Conservation (phyloP, 1,140 invertebrate species). For the Colletes gigas region DNA sequence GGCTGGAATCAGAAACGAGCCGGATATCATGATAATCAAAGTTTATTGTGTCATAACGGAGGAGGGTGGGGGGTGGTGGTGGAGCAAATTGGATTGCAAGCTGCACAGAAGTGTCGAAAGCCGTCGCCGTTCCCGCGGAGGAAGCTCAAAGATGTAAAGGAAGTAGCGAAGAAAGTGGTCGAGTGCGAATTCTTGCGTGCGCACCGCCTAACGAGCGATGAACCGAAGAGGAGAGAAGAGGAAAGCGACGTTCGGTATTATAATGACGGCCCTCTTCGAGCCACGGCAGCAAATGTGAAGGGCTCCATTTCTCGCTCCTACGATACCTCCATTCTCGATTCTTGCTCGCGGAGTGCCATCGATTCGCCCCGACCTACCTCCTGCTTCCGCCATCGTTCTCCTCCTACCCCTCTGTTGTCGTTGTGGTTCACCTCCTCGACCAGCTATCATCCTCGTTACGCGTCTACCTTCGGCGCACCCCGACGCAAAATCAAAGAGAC, state of each 20-base stretch:
- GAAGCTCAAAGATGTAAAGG: constrained; percentile 41
- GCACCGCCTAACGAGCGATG: constrained; percentile 55
- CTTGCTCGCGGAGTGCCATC: constrained; percentile 49
- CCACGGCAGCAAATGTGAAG: constrained; percentile 51
- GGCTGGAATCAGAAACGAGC: constrained; percentile 8
- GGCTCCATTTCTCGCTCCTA: constrained; percentile 36
- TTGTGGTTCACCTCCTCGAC: constrained; percentile 42
- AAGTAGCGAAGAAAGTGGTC: constrained; percentile 53
- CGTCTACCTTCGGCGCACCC: constrained; percentile 31
- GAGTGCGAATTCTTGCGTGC: constrained; percentile 52
- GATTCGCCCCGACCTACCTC: constrained; percentile 47
- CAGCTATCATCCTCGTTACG: constrained; percentile 63
- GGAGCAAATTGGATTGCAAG: constrained; percentile 51
- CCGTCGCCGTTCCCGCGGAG: not conserved
- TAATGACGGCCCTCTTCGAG: constrained; percentile 59
- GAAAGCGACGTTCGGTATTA: constrained; percentile 53
- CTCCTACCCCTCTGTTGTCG: constrained; percentile 34
- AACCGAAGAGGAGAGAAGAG: not conserved
- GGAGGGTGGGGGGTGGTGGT: not conserved
- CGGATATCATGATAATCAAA: constrained; percentile 51
- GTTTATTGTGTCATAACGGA: constrained; percentile 47
- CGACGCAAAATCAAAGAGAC: constrained; percentile 43
- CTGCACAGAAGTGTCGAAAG: constrained; percentile 18
- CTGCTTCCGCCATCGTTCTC: constrained; percentile 25
- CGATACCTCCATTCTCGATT: constrained; percentile 44